Conservation (phyloP, 2,888 invertebrate species). For the Nomada goodeniana region DNA sequence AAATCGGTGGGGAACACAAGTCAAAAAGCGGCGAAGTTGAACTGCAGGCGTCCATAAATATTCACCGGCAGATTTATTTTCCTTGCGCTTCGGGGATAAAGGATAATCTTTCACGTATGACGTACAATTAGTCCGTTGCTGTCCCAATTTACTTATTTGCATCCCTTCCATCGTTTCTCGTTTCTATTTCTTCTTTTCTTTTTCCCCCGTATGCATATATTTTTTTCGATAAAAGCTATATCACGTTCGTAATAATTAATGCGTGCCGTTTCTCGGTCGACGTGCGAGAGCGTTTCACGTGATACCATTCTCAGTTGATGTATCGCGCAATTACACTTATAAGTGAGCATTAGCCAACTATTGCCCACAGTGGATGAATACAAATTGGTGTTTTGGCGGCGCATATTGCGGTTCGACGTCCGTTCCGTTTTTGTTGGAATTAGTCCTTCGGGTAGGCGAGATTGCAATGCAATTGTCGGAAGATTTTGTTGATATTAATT, state of each 20-base stretch:
- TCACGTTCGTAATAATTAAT: constrained; percentile 47
- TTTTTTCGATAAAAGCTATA: constrained; percentile 8
- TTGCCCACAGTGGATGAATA: constrained; percentile 30
- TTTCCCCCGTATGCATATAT: neutral
- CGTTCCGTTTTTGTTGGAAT: neutral
- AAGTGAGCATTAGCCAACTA: constrained; percentile 42
- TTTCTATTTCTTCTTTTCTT: neutral
- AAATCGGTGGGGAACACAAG: neutral
- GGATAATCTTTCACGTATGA: constrained; percentile 53
- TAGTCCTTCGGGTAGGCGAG: neutral
- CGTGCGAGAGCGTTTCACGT: constrained; percentile 24
- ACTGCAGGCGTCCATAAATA: constrained; percentile 52
- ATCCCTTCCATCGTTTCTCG: neutral
- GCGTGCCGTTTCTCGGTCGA: constrained; percentile 22
- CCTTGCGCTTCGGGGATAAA: constrained; percentile 48
- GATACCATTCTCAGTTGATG: constrained; percentile 32
- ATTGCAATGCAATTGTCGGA: too few relatives aligned
- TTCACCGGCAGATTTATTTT: constrained; percentile 53
- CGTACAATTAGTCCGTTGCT: constrained; percentile 40
- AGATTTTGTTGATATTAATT: too few relatives aligned
- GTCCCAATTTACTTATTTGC: constrained; percentile 40
- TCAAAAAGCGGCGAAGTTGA: constrained; percentile 25
- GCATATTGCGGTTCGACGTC: neutral
- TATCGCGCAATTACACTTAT: constrained; percentile 44
- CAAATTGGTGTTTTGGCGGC: constrained; percentile 12